These are phyloP conservation scores for Ennomos quercinarius DNA, from an alignment of 2,888 invertebrate genomes.

Conservation along the genomic window DNA sequence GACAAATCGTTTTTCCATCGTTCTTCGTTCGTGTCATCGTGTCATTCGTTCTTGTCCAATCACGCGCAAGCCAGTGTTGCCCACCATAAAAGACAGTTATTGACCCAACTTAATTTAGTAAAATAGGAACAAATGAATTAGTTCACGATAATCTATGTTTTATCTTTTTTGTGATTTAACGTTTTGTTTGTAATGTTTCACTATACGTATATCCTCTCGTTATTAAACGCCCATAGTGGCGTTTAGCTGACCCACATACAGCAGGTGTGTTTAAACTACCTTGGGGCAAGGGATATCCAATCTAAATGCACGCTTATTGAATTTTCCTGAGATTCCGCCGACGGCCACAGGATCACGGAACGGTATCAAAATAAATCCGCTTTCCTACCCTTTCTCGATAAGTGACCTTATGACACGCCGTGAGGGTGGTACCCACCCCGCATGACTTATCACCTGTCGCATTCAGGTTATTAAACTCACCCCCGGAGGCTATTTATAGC, in stretches of 20 bases:
- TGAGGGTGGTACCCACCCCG: constrained; percentile 35
- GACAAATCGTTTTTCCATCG: no score
- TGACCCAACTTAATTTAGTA: no score
- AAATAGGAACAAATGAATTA: no score
- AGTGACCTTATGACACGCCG: constrained; percentile 34
- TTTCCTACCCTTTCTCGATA: constrained; percentile 34
- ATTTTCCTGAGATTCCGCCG: constrained; percentile 24
- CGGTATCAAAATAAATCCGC: constrained; percentile 37
- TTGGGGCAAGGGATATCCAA: neutral
- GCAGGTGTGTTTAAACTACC: constrained; percentile 18
- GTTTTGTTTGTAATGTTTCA: no score
- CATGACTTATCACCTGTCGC: constrained; percentile 57
- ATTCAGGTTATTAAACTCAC: constrained; percentile 51
- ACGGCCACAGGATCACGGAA: constrained; percentile 9
- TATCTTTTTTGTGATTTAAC: no score
- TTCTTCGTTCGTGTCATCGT: no score
- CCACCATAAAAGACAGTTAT: no score
- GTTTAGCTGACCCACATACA: constrained; percentile 1
- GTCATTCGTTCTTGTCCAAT: no score
- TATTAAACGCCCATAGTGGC: neutral
- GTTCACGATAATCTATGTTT: no score
- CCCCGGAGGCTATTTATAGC: constrained; percentile 44
- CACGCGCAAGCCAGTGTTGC: no score
- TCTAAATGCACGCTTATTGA: constrained; percentile 36
- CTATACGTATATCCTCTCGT: neutral